Evolutionary conservation across 2,888 invertebrate genomes (phyloP).

Genomic region (Scaptomyza polygonia): DNA sequence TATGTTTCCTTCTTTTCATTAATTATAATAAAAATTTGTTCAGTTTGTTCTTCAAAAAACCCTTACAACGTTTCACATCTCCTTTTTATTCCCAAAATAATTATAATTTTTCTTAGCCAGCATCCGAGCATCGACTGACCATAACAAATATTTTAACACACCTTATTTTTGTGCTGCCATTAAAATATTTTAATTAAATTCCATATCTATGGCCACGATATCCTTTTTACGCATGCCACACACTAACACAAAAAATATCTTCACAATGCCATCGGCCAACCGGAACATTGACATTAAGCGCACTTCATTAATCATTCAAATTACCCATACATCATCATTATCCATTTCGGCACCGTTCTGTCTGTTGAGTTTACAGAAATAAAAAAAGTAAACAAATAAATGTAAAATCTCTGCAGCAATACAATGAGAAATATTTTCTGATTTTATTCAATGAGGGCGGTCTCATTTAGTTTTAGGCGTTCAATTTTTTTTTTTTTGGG

Average conservation of each 20-base stretch:
- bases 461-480: constrained; percentile 80
- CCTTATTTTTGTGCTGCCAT: constrained; percentile 49
- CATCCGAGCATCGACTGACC: constrained; percentile 8
- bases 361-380: constrained; percentile 41
- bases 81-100: constrained; percentile 5
- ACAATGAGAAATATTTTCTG: constrained; percentile 50
- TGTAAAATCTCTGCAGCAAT: constrained; percentile 48
- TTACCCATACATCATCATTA: constrained; percentile 79
- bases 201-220: constrained; percentile 55
- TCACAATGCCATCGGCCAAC: constrained; percentile 40
- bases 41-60: not conserved
- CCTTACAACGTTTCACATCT: not conserved
- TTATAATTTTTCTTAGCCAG: constrained; percentile 29
- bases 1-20: not conserved
- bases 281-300: constrained; percentile 73
- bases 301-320: constrained; percentile 75
- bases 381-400: constrained; percentile 23
- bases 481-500: constrained; percentile 30
- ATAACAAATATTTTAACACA: constrained; percentile 43
- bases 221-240: constrained; percentile 65
- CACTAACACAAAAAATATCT: constrained; percentile 22
- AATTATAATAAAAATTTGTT: not conserved
- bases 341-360: constrained; percentile 64
- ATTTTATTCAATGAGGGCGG: constrained; percentile 80
- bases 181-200: constrained; percentile 78